These are phyloP conservation scores for Machimus rusticus DNA, from an alignment of 2,888 invertebrate genomes.

Conservation along the genomic window DNA sequence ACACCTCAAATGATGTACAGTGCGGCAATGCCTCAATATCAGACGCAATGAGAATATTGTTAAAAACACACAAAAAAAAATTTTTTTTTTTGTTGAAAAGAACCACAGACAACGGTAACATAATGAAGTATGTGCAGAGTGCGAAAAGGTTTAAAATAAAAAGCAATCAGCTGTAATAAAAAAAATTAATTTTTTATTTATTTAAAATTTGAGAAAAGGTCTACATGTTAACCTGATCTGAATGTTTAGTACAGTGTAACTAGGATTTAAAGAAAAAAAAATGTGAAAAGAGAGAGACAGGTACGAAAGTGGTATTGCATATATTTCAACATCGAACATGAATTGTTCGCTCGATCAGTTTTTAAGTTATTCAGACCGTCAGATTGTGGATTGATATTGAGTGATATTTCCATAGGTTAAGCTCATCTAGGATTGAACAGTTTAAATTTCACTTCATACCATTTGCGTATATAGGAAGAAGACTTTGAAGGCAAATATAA, in stretches of 20 bases:
- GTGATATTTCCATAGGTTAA: constrained; percentile 36
- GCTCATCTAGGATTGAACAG: neutral
- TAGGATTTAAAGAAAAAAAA: constrained; percentile 23
- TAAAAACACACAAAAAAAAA: constrained; percentile 5
- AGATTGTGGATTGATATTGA: constrained; percentile 32
- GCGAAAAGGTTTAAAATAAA: constrained; percentile 23
- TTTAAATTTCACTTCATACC: neutral
- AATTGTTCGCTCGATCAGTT: neutral
- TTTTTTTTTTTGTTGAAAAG: neutral
- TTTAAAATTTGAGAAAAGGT: constrained; percentile 1
- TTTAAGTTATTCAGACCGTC: constrained; percentile 15
- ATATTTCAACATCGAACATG: neutral
- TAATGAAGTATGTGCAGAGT: constrained; percentile 33
- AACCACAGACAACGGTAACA: neutral
- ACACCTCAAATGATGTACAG: constrained; percentile 72
- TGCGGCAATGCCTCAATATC: constrained; percentile 81
- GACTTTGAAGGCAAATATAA: constrained; percentile 18
- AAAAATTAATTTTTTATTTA: constrained; percentile 33
- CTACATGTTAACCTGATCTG: constrained; percentile 9
- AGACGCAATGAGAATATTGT: constrained; percentile 74
- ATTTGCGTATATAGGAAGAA: neutral
- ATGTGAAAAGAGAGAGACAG: constrained; percentile 17
- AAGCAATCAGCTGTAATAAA: constrained; percentile 34
- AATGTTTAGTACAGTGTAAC: constrained; percentile 23
- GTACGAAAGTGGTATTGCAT: constrained; percentile 21